Conservation (phyloP, 1,140 invertebrate species). For the Physella acuta region DNA sequence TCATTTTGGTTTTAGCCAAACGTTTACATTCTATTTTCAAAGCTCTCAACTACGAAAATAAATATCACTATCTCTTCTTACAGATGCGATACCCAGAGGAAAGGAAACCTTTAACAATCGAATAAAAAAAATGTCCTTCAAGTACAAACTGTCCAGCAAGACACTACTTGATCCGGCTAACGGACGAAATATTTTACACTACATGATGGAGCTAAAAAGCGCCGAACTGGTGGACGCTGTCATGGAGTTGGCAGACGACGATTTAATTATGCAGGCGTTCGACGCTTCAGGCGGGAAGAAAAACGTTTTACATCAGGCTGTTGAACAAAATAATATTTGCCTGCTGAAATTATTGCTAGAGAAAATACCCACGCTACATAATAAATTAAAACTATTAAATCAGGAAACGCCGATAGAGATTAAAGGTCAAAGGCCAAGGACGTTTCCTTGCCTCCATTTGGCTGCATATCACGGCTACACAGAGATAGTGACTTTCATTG, state of each 20-base stretch:
- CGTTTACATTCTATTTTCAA: not conserved
- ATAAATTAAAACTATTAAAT: constrained; percentile 33
- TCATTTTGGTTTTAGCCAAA: not conserved
- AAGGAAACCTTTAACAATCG: not conserved
- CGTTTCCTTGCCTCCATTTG: constrained; percentile 47
- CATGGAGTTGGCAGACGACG: constrained; percentile 28
- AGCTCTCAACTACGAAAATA: too few relatives aligned
- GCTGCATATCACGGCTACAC: constrained; percentile 45
- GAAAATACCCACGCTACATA: constrained; percentile 27
- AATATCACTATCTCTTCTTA: too few relatives aligned
- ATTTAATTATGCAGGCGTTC: constrained; percentile 33
- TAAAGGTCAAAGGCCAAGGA: constrained; percentile 48
- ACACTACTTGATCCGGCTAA: constrained; percentile 28
- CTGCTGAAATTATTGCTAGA: constrained; percentile 37
- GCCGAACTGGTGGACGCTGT: constrained; percentile 29
- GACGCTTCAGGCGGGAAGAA: constrained; percentile 30
- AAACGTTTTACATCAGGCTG: constrained; percentile 43
- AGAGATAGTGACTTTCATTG: constrained; percentile 40
- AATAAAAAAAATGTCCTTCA: constrained; percentile 7
- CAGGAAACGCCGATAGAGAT: constrained; percentile 46
- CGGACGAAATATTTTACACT: constrained; percentile 40
- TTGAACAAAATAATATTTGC: constrained; percentile 37
- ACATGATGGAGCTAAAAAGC: constrained; percentile 30
- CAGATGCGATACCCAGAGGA: constrained; percentile 3
- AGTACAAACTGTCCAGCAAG: constrained; percentile 2